A percentile compares a stretch with the other conserved stretches of the same genome.
Evolutionary conservation across 1,140 invertebrate genomes (phyloP).

Genomic region (Camponotus pennsylvanicus): DNA sequence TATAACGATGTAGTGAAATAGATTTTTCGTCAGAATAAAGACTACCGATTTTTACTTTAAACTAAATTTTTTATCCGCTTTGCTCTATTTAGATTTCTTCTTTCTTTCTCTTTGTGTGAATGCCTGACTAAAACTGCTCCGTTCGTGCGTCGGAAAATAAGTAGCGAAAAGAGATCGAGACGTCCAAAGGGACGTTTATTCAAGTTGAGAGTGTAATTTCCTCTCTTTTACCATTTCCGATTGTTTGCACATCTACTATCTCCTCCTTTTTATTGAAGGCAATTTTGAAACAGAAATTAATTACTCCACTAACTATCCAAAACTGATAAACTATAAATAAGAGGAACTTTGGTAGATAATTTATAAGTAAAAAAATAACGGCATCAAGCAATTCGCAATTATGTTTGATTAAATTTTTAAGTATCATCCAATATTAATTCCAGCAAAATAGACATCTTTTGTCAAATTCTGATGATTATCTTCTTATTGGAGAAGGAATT

Average conservation of each 20-base stretch:
- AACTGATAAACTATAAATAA: not conserved
- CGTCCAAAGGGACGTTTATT: constrained; percentile 47
- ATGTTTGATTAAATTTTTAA: not conserved
- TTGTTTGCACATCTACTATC: constrained; percentile 11
- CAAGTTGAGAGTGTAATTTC: constrained; percentile 39
- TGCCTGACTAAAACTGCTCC: not conserved
- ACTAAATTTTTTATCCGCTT: constrained; percentile 20
- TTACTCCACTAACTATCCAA: not conserved
- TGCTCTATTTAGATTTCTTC: constrained; percentile 22
- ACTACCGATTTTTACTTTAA: constrained; percentile 40
- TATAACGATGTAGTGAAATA: not conserved
- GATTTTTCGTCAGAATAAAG: constrained; percentile 11
- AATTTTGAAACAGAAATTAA: constrained; percentile 49
- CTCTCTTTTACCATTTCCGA: constrained; percentile 8
- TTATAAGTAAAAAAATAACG: not conserved
- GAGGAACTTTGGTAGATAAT: not conserved
- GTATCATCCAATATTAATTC: constrained; percentile 25
- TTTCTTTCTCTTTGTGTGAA: constrained; percentile 19
- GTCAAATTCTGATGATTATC: constrained; percentile 26
- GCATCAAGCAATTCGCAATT: constrained; percentile 9
- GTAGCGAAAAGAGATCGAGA: constrained; percentile 28
- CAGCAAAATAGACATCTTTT: constrained; percentile 23
- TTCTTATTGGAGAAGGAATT: constrained; percentile 50
- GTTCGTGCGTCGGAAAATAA: constrained; percentile 39
- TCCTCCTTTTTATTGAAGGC: not conserved